A percentile compares a stretch with the other conserved stretches of the same genome.
Conservation (phyloP, 2,113 vertebrate species). For the Ammodytes marinus region DNA sequence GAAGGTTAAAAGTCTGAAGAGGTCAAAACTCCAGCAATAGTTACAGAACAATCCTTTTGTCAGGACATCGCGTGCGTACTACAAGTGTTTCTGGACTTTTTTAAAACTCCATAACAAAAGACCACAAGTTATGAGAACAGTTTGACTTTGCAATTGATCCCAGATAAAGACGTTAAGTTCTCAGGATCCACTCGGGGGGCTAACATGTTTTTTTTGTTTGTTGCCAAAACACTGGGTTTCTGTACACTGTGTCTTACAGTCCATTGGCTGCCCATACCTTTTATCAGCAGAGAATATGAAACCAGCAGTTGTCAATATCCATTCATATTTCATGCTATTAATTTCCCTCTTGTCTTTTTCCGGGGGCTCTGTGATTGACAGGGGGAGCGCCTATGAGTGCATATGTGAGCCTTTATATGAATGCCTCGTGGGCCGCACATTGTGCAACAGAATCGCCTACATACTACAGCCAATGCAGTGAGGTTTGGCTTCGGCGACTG, state of each 20-base stretch:
- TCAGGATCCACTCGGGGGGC: too few species aligned
- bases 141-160: too few species aligned
- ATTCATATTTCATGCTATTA: constrained; percentile 40
- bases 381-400: constrained; percentile 18
- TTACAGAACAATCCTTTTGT: too few species aligned
- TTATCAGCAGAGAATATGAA: constrained; percentile 17
- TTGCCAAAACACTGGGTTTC: background rate
- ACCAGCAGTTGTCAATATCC: constrained; percentile 21
- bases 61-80: too few species aligned
- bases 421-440: constrained; percentile 33
- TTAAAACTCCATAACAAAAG: too few species aligned
- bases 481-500: constrained; percentile 54
- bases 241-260: constrained; percentile 2
- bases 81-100: too few species aligned
- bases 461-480: constrained; percentile 16
- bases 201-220: background rate
- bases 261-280: background rate
- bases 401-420: constrained; percentile 24
- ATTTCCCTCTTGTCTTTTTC: constrained; percentile 15
- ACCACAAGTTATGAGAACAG: too few species aligned
- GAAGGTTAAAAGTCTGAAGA: too few species aligned
- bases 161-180: too few species aligned
- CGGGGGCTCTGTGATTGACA: constrained; percentile 42
- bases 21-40: too few species aligned
- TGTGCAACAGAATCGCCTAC: constrained; percentile 43